Conservation (phyloP, 2,888 invertebrate genomes). For the Phytoseiulus persimilis region DNA sequence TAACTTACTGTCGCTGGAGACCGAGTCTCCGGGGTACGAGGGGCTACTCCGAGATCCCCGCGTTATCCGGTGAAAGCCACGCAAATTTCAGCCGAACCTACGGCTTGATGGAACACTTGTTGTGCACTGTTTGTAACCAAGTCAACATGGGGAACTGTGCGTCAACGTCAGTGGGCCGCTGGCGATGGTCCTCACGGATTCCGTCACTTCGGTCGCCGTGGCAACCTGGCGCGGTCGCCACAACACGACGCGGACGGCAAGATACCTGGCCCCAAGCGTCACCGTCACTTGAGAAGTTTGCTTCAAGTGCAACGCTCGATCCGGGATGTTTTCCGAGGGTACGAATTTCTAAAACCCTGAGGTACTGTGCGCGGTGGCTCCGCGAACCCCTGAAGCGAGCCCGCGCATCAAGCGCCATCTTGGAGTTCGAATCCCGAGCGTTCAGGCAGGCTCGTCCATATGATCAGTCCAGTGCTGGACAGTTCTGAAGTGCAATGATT, state of each 20-base stretch:
- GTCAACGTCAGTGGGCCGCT: slow-evolving; percentile 5
- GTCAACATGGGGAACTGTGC: neutral
- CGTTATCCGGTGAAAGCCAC: neutral
- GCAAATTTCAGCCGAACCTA: neutral
- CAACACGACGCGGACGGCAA: slow-evolving; percentile 13
- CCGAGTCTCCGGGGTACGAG: neutral
- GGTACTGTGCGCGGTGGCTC: neutral
- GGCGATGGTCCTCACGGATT: neutral
- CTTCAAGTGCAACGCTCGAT: neutral
- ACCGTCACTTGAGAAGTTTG: neutral
- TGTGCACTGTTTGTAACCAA: neutral
- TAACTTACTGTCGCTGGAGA: neutral
- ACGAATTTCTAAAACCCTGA: neutral
- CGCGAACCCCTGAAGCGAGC: neutral
- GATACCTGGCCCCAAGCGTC: slow-evolving; percentile 5
- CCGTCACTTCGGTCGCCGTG: slow-evolving; percentile 21
- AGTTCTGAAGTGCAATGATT: neutral
- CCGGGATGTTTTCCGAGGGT: neutral
- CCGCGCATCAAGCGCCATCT: neutral
- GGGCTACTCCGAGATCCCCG: neutral
- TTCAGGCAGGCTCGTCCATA: neutral
- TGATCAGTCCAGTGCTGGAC: neutral
- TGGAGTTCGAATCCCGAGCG: neutral
- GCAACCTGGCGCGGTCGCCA: slow-evolving; percentile 30
- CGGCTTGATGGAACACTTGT: neutral